A percentile compares a stretch with the other conserved stretches of the same genome.
Evolutionary conservation across 2,113 vertebrate genomes (phyloP).

Genomic region (Platichthys stellatus): DNA sequence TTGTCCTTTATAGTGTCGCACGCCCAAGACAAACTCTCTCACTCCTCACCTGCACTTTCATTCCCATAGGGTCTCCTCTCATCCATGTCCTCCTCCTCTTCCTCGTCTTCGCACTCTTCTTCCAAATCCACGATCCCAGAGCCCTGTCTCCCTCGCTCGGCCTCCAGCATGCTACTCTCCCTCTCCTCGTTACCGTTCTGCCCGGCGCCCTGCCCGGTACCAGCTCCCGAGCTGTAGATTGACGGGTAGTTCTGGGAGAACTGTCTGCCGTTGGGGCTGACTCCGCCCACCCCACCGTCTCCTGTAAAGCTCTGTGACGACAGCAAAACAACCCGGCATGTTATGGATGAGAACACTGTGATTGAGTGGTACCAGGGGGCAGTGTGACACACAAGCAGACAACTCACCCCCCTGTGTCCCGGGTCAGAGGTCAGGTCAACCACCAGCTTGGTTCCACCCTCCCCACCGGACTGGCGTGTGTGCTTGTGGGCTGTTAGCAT

Average conservation of each 20-base stretch:
- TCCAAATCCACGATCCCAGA: conserved; percentile 77
- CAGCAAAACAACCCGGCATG: neutral
- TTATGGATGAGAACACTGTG: neutral
- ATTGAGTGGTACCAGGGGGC: neutral
- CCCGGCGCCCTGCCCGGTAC: conserved; percentile 48
- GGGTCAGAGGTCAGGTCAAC: conserved; percentile 67
- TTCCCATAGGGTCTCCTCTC: conserved; percentile 78
- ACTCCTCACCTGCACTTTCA: conserved; percentile 78
- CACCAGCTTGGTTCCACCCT: conserved; percentile 60
- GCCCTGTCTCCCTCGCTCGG: conserved; percentile 64
- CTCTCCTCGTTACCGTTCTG: conserved; percentile 67
- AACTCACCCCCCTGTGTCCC: conserved; percentile 68
- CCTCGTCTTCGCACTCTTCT: conserved; percentile 79
- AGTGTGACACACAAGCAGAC: neutral
- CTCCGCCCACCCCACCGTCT: conserved; percentile 62
- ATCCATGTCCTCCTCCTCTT: conserved; percentile 82
- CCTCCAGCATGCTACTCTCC: conserved; percentile 65
- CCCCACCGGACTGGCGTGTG: conserved; percentile 58
- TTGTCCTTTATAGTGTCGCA: too few species aligned
- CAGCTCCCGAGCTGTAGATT: conserved; percentile 77
- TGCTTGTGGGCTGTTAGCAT: conserved; percentile 81
- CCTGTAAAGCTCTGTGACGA: conserved; percentile 66
- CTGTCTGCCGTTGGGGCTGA: conserved; percentile 74
- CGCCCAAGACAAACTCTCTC: rapidly evolving
- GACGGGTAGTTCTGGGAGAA: conserved; percentile 88